Conservation (phyloP, 2,888 invertebrate species). For the Allophyes oxyacanthae region DNA sequence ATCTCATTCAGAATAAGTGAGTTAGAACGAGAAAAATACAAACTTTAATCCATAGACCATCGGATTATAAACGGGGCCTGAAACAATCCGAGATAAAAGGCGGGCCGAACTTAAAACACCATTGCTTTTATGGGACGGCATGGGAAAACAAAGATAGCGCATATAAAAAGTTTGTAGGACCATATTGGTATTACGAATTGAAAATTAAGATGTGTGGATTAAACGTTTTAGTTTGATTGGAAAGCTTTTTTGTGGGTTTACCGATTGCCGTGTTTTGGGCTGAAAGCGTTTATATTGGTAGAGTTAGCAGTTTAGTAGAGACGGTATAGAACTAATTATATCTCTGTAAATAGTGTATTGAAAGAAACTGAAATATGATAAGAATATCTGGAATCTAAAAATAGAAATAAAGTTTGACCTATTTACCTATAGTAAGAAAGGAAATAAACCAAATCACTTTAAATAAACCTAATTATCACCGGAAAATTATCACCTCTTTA, state of each 20-base stretch:
- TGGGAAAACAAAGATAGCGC: constrained; percentile 57
- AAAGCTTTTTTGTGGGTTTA: neutral
- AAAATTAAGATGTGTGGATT: constrained; percentile 20
- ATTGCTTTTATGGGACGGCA: constrained; percentile 55
- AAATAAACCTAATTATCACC: too few species aligned
- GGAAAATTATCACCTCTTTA: neutral
- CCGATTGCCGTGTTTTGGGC: too few species aligned
- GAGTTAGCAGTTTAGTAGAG: too few species aligned
- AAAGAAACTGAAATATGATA: too few species aligned
- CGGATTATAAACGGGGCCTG: constrained; percentile 29
- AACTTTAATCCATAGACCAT: constrained; percentile 20
- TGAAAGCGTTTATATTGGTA: too few species aligned
- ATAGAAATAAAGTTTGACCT: too few species aligned
- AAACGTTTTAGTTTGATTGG: constrained; percentile 26
- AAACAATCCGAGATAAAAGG: constrained; percentile 63
- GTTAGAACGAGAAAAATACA: constrained; percentile 13
- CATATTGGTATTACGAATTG: constrained; percentile 34
- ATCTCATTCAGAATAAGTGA: constrained; percentile 2
- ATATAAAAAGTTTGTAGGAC: constrained; percentile 15
- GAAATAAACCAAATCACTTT: too few species aligned
- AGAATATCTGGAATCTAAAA: too few species aligned
- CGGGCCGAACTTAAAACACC: constrained; percentile 44
- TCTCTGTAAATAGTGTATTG: too few species aligned
- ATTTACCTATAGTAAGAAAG: too few species aligned
- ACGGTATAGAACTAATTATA: too few species aligned